Base-by-base conservation (phyloP, 2,797 vertebrate genomes). In the Chanos chanos region DNA sequence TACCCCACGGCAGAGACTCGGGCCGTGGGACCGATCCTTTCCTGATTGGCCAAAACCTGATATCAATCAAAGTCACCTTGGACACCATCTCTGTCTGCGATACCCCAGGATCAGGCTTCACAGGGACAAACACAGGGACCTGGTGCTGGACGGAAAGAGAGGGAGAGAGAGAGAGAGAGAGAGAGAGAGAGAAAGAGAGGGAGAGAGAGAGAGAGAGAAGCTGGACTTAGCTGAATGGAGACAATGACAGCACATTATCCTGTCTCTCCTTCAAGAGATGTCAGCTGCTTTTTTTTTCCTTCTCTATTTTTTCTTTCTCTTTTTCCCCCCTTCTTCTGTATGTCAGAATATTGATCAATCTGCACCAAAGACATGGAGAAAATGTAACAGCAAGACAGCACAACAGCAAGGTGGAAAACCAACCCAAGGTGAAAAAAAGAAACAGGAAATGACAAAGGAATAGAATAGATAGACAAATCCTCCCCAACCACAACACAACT, bases 281-380 rank as follows among this genome's bases (percentile, higher is more conserved):
- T 84, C 83, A 84, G 81, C 81, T 84, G 81, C 79, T 78, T 74
- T 80, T 79, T 82, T 71, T 74, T 75, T 74, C n/a, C n/a, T n/a
- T n/a, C n/a, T n/a, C n/a, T n/a, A n/a, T n/a, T n/a, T n/a, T n/a
- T n/a, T n/a, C n/a, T n/a, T n/a, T n/a, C n/a, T n/a, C n/a, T n/a
- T n/a, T n/a, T n/a, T n/a, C n/a, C n/a, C n/a, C n/a, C n/a, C 40
- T 43, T 40, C 40, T 18, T 18, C 9, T 9, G 3, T 79, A 68
- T 70, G 75, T 84, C 71, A 1, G 47, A 34, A 53, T 83, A 86
- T 85, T 78, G 83, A 87, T 87, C 79, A 75, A 58, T 73, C 70
- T 75, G 73, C 74, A 73, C 71, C 81, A 79, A 18, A 31, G 72
- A 70, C 80, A 78, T 74, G 60, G 83, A 76, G 54, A 66, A 82